Evolutionary conservation across 1,140 invertebrate genomes (phyloP).

Genomic region (Latrodectus geometricus): DNA sequence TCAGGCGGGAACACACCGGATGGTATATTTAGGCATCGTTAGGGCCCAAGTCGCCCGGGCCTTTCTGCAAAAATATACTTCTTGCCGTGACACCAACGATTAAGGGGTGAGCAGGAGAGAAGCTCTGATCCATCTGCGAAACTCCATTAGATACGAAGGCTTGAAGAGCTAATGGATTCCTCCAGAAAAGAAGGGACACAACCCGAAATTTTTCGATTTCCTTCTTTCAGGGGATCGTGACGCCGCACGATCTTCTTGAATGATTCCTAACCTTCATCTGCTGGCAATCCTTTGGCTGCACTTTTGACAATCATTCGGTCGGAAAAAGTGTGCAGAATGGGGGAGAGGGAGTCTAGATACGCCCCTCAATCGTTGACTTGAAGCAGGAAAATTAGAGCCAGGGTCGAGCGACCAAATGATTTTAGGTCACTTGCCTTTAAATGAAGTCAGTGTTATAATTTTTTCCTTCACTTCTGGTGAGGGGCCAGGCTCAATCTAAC

Average conservation of each 20-base stretch:
- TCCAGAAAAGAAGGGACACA: background rate
- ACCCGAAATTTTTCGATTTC: slow-evolving; percentile 49
- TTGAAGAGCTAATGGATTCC: slow-evolving; percentile 46
- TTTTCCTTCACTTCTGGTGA: too few relatives aligned
- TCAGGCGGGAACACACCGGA: slow-evolving; percentile 17
- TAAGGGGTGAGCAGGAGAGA: slow-evolving; percentile 13
- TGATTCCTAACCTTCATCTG: background rate
- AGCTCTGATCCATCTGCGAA: slow-evolving; percentile 32
- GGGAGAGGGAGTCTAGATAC: background rate
- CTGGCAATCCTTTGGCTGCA: slow-evolving; percentile 23
- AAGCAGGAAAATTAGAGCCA: background rate
- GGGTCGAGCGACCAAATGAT: background rate
- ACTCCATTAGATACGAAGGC: slow-evolving; percentile 33
- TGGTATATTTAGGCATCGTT: slow-evolving; percentile 59
- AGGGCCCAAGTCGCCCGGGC: slow-evolving; percentile 30
- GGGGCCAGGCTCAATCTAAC: too few relatives aligned
- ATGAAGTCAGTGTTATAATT: too few relatives aligned
- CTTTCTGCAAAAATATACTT: background rate
- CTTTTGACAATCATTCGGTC: slow-evolving; percentile 25
- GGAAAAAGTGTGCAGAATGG: slow-evolving; percentile 16
- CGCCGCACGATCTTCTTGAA: slow-evolving; percentile 2
- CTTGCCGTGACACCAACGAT: slow-evolving; percentile 57
- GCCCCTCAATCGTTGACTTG: background rate
- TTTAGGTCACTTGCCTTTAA: background rate
- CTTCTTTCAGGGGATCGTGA: slow-evolving; percentile 43